Evolutionary conservation across 2,888 invertebrate species (phyloP).

Genomic region (Acrobasis repandana): DNA sequence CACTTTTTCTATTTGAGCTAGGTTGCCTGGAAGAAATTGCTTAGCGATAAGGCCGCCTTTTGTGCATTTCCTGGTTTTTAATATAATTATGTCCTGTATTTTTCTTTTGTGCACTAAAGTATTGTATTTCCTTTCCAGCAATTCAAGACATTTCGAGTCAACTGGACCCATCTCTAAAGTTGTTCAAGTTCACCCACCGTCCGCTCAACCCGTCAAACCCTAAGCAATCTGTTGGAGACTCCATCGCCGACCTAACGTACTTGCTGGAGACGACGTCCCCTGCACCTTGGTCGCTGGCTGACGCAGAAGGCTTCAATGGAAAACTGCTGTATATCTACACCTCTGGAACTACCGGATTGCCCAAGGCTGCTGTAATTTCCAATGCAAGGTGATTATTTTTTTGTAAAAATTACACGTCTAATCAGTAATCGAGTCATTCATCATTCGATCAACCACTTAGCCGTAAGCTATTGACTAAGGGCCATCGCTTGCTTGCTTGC

Average conservation of each 20-base stretch:
- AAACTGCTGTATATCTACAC: slow-evolving; percentile 97
- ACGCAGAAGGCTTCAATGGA: slow-evolving; percentile 88
- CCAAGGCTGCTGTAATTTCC: slow-evolving; percentile 98
- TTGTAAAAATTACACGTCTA: no score
- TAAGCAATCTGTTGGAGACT: slow-evolving; percentile 55
- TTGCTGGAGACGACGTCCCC: slow-evolving; percentile 82
- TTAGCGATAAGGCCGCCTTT: no score
- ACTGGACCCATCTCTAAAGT: slow-evolving; percentile 85
- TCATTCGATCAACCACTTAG: no score
- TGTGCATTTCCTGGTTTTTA: no score
- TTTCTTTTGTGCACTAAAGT: no score
- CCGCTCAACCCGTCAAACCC: slow-evolving; percentile 47
- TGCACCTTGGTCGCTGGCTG: slow-evolving; percentile 80
- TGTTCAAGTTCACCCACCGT: slow-evolving; percentile 84
- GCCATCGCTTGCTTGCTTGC: no score
- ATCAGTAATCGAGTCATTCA: no score
- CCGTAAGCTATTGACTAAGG: no score
- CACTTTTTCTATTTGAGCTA: no score
- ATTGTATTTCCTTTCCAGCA: no score
- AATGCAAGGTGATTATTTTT: slow-evolving; percentile 88
- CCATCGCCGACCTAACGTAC: slow-evolving; percentile 82
- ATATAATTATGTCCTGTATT: no score
- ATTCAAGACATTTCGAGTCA: slow-evolving; percentile 87
- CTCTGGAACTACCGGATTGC: slow-evolving; percentile 98
- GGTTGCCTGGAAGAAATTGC: no score